A percentile compares a stretch with the other conserved stretches of the same genome.
Conservation (phyloP, 2,888 invertebrate species). For the Tetanocera ferruginea region DNA sequence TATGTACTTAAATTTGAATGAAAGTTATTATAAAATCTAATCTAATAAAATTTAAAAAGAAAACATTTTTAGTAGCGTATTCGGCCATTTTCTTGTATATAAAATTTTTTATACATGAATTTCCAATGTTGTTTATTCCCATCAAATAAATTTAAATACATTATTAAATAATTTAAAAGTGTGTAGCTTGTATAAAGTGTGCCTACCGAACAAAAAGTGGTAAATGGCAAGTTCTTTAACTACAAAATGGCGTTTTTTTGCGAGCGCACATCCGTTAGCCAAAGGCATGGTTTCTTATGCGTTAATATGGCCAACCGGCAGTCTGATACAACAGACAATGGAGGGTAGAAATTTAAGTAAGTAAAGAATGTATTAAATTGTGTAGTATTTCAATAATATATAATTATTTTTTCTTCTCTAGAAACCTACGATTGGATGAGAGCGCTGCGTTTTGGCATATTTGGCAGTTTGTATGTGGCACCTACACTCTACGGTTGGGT, state of each 20-base stretch:
- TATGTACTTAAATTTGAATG: too few species aligned
- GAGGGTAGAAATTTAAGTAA: slow-evolving; percentile 76
- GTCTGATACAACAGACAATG: slow-evolving; percentile 79
- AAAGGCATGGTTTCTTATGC: slow-evolving; percentile 77
- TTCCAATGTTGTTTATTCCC: too few species aligned
- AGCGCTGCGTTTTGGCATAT: slow-evolving; percentile 80
- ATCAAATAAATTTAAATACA: too few species aligned
- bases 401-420: slow-evolving; percentile 47
- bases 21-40: too few species aligned
- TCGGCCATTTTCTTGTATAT: too few species aligned
- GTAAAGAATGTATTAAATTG: slow-evolving; percentile 50
- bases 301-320: slow-evolving; percentile 81
- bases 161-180: too few species aligned
- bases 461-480: slow-evolving; percentile 83
- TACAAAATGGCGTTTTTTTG: slow-evolving; percentile 47
- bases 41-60: too few species aligned
- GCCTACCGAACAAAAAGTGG: background rate
- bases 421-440: slow-evolving; percentile 77
- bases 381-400: background rate
- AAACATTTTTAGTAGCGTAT: too few species aligned
- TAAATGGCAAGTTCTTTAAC: slow-evolving; percentile 47
- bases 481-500: slow-evolving; percentile 86
- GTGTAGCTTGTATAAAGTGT: background rate
- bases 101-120: too few species aligned
- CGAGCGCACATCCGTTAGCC: slow-evolving; percentile 65